These are phyloP conservation scores for Sphaeridia pumilis DNA, from an alignment of 2,888 invertebrate species.

Conservation along the genomic window DNA sequence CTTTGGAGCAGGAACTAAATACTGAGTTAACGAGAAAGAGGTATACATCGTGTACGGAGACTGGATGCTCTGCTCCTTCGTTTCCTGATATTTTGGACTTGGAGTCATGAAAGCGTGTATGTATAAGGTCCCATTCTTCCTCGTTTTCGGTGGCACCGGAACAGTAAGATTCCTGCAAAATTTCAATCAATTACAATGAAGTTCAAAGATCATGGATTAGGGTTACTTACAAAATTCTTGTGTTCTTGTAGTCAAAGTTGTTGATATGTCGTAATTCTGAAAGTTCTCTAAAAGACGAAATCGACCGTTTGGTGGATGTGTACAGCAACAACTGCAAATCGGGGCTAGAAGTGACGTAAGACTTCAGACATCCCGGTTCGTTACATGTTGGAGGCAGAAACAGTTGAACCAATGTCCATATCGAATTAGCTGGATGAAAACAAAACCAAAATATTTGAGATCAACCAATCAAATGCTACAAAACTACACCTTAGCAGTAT, in stretches of 20 bases:
- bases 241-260: constrained; percentile 24
- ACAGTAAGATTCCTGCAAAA: constrained; percentile 53
- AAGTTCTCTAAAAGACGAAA: constrained; percentile 17
- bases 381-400: constrained; percentile 40
- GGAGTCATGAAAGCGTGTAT: constrained; percentile 60
- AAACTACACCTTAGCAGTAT: not conserved
- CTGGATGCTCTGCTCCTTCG: constrained; percentile 46
- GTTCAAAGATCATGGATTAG: not conserved
- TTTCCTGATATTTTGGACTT: constrained; percentile 40
- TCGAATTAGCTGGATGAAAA: constrained; percentile 41
- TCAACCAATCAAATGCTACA: too few relatives aligned
- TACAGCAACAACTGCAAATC: constrained; percentile 38
- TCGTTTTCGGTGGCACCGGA: constrained; percentile 58
- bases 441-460: constrained; percentile 36
- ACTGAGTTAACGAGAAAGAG: constrained; percentile 57
- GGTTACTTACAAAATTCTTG: not conserved
- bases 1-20: constrained; percentile 60
- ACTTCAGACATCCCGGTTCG: constrained; percentile 37
- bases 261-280: constrained; percentile 20
- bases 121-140: constrained; percentile 72
- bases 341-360: constrained; percentile 39
- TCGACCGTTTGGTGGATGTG: constrained; percentile 24
- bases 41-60: constrained; percentile 51
- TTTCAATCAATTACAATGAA: not conserved
- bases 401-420: constrained; percentile 42